Evolutionary conservation across 2,888 invertebrate genomes (phyloP).

Genomic region (Panopea generosa): DNA sequence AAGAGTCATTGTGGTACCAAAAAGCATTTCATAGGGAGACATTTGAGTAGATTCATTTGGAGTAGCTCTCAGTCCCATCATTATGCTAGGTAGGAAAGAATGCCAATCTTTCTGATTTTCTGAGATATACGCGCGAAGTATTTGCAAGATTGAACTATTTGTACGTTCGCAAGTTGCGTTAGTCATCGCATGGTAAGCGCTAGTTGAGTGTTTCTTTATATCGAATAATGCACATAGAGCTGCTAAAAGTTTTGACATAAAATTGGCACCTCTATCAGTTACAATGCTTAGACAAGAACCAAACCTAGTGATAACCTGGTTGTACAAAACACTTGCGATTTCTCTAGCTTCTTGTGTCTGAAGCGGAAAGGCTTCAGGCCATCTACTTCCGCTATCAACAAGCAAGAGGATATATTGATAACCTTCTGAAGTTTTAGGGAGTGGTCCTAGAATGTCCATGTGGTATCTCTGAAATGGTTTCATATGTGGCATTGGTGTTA

Average conservation of each 20-base stretch:
- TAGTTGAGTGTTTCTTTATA: slow-evolving; percentile 46
- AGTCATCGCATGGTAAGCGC: slow-evolving; percentile 59
- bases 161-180: slow-evolving; percentile 58
- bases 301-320: slow-evolving; percentile 60
- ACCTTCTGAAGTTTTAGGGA: slow-evolving; percentile 14
- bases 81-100: slow-evolving; percentile 48
- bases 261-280: slow-evolving; percentile 60
- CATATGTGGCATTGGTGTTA: slow-evolving; percentile 12
- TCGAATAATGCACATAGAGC: slow-evolving; percentile 60
- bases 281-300: slow-evolving; percentile 53
- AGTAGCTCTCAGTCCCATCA: slow-evolving; percentile 61
- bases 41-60: slow-evolving; percentile 57
- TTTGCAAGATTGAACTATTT: slow-evolving; percentile 58
- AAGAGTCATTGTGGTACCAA: slow-evolving; percentile 55
- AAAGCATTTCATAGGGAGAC: slow-evolving; percentile 53
- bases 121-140: slow-evolving; percentile 40
- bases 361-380: slow-evolving; percentile 62
- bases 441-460: slow-evolving; percentile 26
- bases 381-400: slow-evolving; percentile 53
- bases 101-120: slow-evolving; percentile 56
- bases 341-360: slow-evolving; percentile 54
- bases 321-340: slow-evolving; percentile 52
- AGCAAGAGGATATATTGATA: slow-evolving; percentile 32
- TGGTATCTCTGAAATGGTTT: slow-evolving; percentile 19
- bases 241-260: slow-evolving; percentile 55